Evolutionary conservation across 2,113 vertebrate species (phyloP).

Genomic region (Takifugu bimaculatus): DNA sequence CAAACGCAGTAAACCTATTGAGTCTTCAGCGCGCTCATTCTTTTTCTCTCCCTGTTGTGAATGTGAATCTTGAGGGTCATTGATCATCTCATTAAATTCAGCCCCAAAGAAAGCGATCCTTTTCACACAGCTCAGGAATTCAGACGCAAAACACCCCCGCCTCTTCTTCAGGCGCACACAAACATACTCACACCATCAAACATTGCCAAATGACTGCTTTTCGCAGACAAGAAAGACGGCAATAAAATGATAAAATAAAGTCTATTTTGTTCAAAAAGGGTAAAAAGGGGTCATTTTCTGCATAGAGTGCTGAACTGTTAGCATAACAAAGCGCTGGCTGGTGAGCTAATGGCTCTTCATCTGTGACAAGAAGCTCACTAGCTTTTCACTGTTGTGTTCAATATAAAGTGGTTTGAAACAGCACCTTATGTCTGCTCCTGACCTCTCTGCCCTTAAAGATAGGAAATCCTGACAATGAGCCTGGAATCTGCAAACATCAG

Average conservation of each 20-base stretch:
- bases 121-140: conserved; percentile 75
- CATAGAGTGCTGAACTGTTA: conserved; percentile 58
- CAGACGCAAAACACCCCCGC: conserved; percentile 53
- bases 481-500: conserved; percentile 11
- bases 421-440: conserved; percentile 43
- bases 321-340: conserved; percentile 67
- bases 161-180: conserved; percentile 58
- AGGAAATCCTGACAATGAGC: conserved; percentile 48
- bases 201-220: conserved; percentile 65
- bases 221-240: conserved; percentile 61
- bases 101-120: conserved; percentile 62
- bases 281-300: conserved; percentile 64
- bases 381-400: conserved; percentile 52
- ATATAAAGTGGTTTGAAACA: conserved; percentile 53
- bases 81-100: conserved; percentile 75
- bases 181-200: conserved; percentile 66
- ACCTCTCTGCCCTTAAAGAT: conserved; percentile 41
- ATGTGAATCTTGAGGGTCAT: conserved; percentile 74
- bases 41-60: conserved; percentile 64
- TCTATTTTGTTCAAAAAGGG: conserved; percentile 67
- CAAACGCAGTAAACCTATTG: conserved; percentile 66
- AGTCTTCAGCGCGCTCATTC: conserved; percentile 60
- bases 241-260: conserved; percentile 72
- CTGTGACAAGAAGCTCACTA: conserved; percentile 51
- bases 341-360: conserved; percentile 64